phyloP scores from a whole-genome alignment of 2,888 invertebrate genomes.

The Drosophila acutilabella region DNA sequence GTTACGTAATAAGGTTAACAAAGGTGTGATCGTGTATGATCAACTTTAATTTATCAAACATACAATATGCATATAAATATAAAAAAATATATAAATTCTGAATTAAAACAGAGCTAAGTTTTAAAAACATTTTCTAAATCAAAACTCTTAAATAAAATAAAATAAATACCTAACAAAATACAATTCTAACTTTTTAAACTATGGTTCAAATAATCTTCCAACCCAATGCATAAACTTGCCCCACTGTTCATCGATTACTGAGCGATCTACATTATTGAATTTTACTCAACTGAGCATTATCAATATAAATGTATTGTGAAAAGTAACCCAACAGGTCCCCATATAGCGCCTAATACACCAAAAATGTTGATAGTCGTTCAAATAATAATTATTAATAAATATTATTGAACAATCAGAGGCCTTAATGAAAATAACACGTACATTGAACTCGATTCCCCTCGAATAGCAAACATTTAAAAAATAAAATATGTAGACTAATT shows the following conservation, averaged over 20 bases:
- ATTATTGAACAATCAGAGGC: slow-evolving; percentile 18
- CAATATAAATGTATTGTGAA: slow-evolving; percentile 33
- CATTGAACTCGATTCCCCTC: slow-evolving; percentile 48
- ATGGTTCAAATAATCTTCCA: not conserved
- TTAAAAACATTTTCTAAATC: too few species aligned
- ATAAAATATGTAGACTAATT: not conserved
- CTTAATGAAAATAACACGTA: slow-evolving; percentile 25
- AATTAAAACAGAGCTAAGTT: too few species aligned
- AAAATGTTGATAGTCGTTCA: slow-evolving; percentile 25
- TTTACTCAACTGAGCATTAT: slow-evolving; percentile 25
- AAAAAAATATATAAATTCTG: too few species aligned
- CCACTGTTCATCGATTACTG: slow-evolving; percentile 19
- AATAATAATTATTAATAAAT: slow-evolving; percentile 38
- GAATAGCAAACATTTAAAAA: slow-evolving; percentile 2
- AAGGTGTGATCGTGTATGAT: too few species aligned
- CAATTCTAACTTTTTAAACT: too few species aligned
- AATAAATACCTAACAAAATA: too few species aligned
- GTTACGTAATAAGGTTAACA: not conserved
- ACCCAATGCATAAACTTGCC: not conserved
- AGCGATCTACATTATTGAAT: slow-evolving; percentile 20
- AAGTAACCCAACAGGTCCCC: slow-evolving; percentile 38
- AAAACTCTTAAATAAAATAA: too few species aligned
- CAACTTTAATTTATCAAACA: too few species aligned
- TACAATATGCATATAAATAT: too few species aligned
- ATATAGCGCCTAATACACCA: slow-evolving; percentile 1